A percentile compares a stretch with the other conserved stretches of the same genome.
phyloP scores from a whole-genome alignment of 2,113 vertebrate genomes.

The Misgurnus mizolepis region DNA sequence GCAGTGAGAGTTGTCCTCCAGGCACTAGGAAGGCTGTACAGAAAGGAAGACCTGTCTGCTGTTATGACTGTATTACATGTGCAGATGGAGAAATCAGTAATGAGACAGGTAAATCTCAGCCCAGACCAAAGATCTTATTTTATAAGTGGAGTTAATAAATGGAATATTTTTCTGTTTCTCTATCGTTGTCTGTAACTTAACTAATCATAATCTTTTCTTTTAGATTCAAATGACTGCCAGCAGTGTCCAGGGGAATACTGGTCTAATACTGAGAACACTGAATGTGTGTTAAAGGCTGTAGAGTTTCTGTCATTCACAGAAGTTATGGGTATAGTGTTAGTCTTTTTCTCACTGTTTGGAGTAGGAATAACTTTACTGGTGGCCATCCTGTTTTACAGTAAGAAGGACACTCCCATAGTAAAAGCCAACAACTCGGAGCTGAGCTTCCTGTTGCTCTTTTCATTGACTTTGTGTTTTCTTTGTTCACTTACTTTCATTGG shows the following conservation, averaged over 20 bases:
- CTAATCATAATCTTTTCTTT: conserved; percentile 57
- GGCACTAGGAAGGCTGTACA: conserved; percentile 60
- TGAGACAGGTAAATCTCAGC: neutral
- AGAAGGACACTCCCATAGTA: conserved; percentile 55
- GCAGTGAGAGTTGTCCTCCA: conserved; percentile 52
- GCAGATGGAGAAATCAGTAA: too few relatives aligned
- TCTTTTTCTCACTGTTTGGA: conserved; percentile 40
- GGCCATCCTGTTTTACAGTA: neutral
- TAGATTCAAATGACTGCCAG: conserved; percentile 74
- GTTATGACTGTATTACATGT: too few relatives aligned
- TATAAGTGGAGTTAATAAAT: neutral
- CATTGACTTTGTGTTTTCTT: conserved; percentile 63
- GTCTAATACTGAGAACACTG: conserved; percentile 68
- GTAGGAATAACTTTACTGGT: neutral
- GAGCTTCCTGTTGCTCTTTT: conserved; percentile 74
- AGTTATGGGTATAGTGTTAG: conserved; percentile 66
- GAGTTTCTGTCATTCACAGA: conserved; percentile 70
- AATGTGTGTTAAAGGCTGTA: conserved; percentile 65
- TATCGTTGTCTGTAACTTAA: conserved; percentile 1
- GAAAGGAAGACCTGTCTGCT: conserved; percentile 60
- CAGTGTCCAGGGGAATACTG: conserved; percentile 72
- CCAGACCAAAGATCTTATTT: conserved; percentile 27
- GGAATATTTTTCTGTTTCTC: conserved; percentile 45
- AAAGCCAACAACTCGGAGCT: conserved; percentile 74
- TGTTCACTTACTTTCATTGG: conserved; percentile 74